A percentile compares a stretch with the other conserved stretches of the same genome.
phyloP scores from a whole-genome alignment of 2,113 vertebrate genomes.

The Taurulus bubalis region DNA sequence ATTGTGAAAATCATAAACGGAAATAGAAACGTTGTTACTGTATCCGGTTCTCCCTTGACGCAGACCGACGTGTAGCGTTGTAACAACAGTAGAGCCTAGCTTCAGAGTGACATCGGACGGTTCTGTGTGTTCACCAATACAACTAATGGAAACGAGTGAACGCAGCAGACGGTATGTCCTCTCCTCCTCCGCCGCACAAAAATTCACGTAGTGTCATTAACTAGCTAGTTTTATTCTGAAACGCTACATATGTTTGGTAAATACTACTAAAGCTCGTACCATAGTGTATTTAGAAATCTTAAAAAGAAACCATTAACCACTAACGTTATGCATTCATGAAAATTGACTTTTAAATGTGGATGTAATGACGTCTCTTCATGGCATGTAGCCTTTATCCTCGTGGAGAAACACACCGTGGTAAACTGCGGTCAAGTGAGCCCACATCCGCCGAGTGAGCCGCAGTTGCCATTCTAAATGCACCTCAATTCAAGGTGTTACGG shows the following conservation, averaged over 20 bases:
- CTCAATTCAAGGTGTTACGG: too few relatives aligned
- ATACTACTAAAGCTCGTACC: neutral
- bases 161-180: neutral
- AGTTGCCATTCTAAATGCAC: too few relatives aligned
- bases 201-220: neutral
- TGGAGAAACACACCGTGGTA: too few relatives aligned
- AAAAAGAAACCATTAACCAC: neutral
- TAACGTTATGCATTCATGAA: too few relatives aligned
- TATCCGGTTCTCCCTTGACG: neutral
- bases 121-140: neutral
- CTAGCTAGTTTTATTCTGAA: neutral
- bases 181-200: neutral
- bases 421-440: too few relatives aligned
- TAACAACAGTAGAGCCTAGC: neutral
- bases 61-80: neutral
- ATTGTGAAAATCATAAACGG: conserved; percentile 41
- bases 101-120: neutral
- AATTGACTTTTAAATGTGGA: too few relatives aligned
- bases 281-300: neutral
- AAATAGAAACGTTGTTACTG: fast-evolving
- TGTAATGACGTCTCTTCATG: too few relatives aligned
- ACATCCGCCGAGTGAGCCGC: too few relatives aligned
- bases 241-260: neutral
- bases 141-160: neutral
- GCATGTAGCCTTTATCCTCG: too few relatives aligned